Evolutionary conservation across 2,797 vertebrate genomes (phyloP), one percentile per base, ranked within the genome.

Genomic region (Synaphobranchus kaupii): DNA sequence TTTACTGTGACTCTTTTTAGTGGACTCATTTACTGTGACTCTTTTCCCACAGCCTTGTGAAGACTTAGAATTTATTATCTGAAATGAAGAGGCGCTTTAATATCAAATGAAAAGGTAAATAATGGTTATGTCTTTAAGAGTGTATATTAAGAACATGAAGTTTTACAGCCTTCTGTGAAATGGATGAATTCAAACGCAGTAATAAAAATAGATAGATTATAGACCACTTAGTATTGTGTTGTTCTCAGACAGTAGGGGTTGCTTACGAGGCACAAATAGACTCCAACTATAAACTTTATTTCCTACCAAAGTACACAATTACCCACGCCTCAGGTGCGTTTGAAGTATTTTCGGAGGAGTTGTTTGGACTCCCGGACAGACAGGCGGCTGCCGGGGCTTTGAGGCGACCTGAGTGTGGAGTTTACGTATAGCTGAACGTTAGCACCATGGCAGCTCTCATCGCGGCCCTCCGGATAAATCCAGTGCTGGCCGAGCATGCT

Each of bases 341-440:
- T 10, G 54, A 66, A 73, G 71, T n/a, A 56, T 85, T 81, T 52
- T 84, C 20, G 44, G 73, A 17, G 10, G 39, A 44, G 78, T 13
- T 9, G 58, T 54, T 34, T 20, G n/a, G 20, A 28, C 50, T 50
- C 86, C 82, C 31, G 13, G 34, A 5, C 78, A 15, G 34, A 15
- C 34, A 7, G 86, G 63, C 31, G 31, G 66, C 63, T 66, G 52
- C 22, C 52, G 1, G 52, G 34, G 83, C 47, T 56, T 78, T 56
- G 12, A 20, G 20, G 84, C 7, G 47, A 54, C 50, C 68, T 31
- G 71, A 31, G 54, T 48, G 58, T 34, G 28, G n/a, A 6, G 20
- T 81, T 85, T 85, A 80, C 50, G 54, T 66, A 85, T 85, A 71
- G 31, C 85, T 85, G 87, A 88, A 83, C 85, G 68, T 86, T 34